Conservation (phyloP, 2,888 invertebrate genomes). For the Chrysotoxum bicinctum region DNA sequence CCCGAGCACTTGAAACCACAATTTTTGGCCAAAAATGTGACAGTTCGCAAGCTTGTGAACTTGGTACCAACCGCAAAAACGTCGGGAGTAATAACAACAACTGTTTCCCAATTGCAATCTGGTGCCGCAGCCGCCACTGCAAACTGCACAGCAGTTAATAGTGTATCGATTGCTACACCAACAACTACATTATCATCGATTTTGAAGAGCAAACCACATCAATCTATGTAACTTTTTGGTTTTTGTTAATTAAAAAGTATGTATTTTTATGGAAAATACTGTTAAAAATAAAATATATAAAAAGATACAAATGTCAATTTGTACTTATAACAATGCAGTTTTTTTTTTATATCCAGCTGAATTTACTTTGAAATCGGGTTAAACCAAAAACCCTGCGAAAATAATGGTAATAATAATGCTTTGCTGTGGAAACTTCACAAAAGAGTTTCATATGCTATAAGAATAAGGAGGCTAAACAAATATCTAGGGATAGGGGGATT, state of each 20-base stretch:
- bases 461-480: no score
- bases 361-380: no score
- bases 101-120: conserved; percentile 67
- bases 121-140: conserved; percentile 49
- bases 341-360: neutral
- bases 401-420: no score
- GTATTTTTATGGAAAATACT: conserved; percentile 10
- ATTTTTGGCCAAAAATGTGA: conserved; percentile 77
- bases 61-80: conserved; percentile 74
- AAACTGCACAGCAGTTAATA: conserved; percentile 20
- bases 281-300: neutral
- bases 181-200: conserved; percentile 34
- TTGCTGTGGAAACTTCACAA: no score
- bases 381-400: no score
- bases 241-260: neutral
- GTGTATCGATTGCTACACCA: conserved; percentile 33
- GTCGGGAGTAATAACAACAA: conserved; percentile 69
- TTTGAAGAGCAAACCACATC: conserved; percentile 15
- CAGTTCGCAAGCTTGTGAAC: conserved; percentile 77
- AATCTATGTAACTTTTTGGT: neutral
- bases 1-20: conserved; percentile 75
- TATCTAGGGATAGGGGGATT: no score
- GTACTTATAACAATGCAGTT: neutral
- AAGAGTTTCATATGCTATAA: no score
- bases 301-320: neutral